phyloP scores from a whole-genome alignment of 1,140 invertebrate genomes.

The Drosophila baimaii region DNA sequence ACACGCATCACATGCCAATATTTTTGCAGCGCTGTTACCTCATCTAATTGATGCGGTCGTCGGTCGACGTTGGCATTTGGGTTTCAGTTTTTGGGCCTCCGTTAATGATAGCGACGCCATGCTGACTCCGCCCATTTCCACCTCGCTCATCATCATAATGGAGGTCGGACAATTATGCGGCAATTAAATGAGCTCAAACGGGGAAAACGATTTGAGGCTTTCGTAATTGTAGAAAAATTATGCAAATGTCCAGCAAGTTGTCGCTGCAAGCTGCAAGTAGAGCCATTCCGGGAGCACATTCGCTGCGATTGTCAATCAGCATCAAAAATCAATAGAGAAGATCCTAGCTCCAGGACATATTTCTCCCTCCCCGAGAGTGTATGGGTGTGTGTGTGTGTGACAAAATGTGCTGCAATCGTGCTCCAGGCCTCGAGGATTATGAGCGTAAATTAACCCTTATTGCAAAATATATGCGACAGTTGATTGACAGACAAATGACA shows the following conservation, averaged over 20 bases:
- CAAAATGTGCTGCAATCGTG: constrained; percentile 67
- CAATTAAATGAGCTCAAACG: constrained; percentile 71
- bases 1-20: constrained; percentile 57
- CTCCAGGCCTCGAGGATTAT: constrained; percentile 67
- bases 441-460: constrained; percentile 83
- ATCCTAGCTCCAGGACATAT: constrained; percentile 57
- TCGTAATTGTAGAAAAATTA: constrained; percentile 59
- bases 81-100: constrained; percentile 41
- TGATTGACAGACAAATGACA: constrained; percentile 83
- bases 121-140: constrained; percentile 1
- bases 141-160: constrained; percentile 41
- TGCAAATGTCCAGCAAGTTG: constrained; percentile 52
- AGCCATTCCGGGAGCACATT: constrained; percentile 7
- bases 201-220: constrained; percentile 42
- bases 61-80: constrained; percentile 43
- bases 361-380: neutral
- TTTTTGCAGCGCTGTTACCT: constrained; percentile 48
- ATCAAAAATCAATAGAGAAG: constrained; percentile 71
- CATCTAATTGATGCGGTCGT: constrained; percentile 71
- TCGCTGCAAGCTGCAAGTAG: constrained; percentile 9
- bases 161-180: constrained; percentile 61
- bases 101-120: constrained; percentile 26
- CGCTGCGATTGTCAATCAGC: constrained; percentile 70
- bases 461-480: constrained; percentile 81
- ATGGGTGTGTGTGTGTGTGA: constrained; percentile 40